These are phyloP conservation scores for Heterotilapia buettikoferi DNA, from an alignment of 2,113 vertebrate genomes.

Conservation along the genomic window DNA sequence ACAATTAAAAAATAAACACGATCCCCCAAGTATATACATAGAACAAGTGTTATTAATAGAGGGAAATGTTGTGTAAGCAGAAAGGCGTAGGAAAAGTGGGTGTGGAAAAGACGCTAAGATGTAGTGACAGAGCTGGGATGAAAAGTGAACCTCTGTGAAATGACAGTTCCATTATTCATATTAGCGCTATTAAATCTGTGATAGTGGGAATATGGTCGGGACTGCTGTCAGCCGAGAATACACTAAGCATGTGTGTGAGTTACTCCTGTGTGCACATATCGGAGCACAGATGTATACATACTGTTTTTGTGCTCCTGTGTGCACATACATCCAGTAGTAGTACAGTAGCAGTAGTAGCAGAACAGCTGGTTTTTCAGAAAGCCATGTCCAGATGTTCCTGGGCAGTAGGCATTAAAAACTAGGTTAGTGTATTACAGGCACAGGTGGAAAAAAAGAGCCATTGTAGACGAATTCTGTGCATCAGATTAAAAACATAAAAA, in stretches of 20 bases:
- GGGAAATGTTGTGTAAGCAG: not conserved
- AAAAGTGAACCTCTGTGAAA: not conserved
- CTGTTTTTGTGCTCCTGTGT: not conserved
- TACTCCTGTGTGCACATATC: not conserved
- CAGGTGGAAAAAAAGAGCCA: not conserved
- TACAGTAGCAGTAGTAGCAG: not conserved
- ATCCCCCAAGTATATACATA: not conserved
- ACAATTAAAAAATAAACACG: not conserved
- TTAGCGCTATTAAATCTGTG: slow-evolving; percentile 11
- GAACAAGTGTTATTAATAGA: not conserved
- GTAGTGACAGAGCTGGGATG: not conserved
- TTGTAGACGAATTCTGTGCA: not conserved
- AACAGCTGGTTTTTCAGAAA: not conserved
- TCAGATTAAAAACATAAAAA: not conserved
- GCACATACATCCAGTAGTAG: not conserved
- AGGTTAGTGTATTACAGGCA: not conserved
- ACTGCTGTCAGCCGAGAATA: not conserved
- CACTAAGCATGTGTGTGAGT: not conserved
- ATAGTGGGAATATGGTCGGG: not conserved
- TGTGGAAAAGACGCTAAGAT: not conserved
- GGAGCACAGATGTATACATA: not conserved
- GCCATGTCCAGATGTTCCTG: slow-evolving; percentile 17
- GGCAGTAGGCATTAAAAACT: not conserved
- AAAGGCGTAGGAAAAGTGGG: not conserved
- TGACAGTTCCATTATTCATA: slow-evolving; percentile 33